Base-by-base conservation (phyloP, 2,888 invertebrate genomes). In the Rhamphomyia laevipes region DNA sequence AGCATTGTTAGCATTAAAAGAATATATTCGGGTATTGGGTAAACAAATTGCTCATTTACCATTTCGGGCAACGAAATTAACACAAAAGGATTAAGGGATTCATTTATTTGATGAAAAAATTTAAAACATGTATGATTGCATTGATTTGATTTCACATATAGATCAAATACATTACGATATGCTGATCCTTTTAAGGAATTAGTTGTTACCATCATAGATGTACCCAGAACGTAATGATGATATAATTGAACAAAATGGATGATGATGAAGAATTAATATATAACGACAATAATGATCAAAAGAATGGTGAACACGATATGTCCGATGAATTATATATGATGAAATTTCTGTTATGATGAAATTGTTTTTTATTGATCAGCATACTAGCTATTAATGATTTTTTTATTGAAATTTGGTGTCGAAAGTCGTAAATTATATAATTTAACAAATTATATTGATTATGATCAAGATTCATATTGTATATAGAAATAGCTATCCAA, bases 81-180 rank as follows among this genome's bases (percentile, higher is more conserved):
- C 97, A 37, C 89, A 88, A n/a, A n/a, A 69, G 97, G 99, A 53
- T 74, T 99, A 56, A 80, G 95, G 58, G 99, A 99, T 75, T 93
- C 93, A 43, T 99, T 99, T 73, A 95, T n/a, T 99, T 63, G 96
- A 97, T 11, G 92, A 94, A 70, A 97, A 96, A 73, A 93, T n/a
- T 95, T 41, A 84, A 87, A 69, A 99, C 96, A 16, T 99, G 97
- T 73, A 99, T 99, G 99, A 96, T 99, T 70, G 96, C 99, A 51
- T 99, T 97, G 95, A 92, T 99, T 61, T 95, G 95, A 53, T 99
- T 99, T 23, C 69, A 99, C 99, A 67, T 96, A 99, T 74, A 94
- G 96, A 50, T 77, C 99, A 54, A 99, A 99, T 73, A 99, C 99
- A 42, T 76, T 99, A 50, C 79, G 97, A 55, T 99, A 99, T 72